These are phyloP conservation scores for Toxostoma redivivum DNA, from an alignment of 2,113 vertebrate species.

Conservation along the genomic window DNA sequence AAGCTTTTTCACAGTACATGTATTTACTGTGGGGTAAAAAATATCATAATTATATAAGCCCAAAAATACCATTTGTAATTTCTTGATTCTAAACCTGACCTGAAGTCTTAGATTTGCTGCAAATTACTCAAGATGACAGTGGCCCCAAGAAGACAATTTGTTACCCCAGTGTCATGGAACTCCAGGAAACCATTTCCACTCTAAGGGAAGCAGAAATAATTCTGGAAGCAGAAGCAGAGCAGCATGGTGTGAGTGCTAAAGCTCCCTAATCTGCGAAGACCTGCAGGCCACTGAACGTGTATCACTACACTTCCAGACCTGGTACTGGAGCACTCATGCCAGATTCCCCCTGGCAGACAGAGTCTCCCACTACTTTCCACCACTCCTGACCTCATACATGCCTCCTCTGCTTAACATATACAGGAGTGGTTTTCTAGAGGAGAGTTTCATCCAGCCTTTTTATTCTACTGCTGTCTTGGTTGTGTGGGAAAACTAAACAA, in stretches of 20 bases:
- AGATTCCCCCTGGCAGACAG: background rate
- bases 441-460: background rate
- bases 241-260: rapidly evolving
- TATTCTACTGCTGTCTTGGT: background rate
- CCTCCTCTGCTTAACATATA: background rate
- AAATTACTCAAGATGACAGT: background rate
- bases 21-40: background rate
- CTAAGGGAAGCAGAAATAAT: background rate
- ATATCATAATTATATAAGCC: background rate
- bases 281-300: background rate
- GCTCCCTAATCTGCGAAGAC: background rate
- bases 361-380: background rate
- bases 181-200: rapidly evolving
- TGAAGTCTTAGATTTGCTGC: background rate
- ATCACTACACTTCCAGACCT: background rate
- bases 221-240: background rate
- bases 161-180: background rate
- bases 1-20: background rate
- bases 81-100: background rate
- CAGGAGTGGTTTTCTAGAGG: rapidly evolving
- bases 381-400: rapidly evolving
- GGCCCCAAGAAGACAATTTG: background rate
- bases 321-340: background rate
- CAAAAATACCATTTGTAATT: background rate
- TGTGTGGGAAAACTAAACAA: background rate